Base-by-base conservation (phyloP, 2,113 vertebrate genomes). In the Chaetodon trifascialis region DNA sequence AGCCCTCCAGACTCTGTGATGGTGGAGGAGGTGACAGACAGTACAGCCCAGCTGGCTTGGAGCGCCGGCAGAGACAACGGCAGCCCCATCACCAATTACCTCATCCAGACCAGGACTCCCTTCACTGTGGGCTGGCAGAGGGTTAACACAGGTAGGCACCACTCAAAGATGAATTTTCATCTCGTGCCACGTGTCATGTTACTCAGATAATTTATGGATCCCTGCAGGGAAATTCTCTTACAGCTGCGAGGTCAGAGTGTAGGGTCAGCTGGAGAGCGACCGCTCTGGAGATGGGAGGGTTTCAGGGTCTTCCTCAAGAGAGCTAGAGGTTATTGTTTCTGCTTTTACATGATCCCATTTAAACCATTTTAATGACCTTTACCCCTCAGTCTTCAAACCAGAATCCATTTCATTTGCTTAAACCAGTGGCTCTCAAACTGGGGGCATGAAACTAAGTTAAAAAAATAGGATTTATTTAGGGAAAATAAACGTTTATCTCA, bases 81-180 rank as follows among this genome's bases (percentile, higher is more conserved):
- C 87, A 97, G 97, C 91, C 97, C 98, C 1, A 95, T 98, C 66
- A 93, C 93, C 54, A 86, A 94, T 65, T 98, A 99, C 79, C 94
- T 94, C 76, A 78, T 98, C 76, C 97, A 99, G 86, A 97, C 96
- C 7, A 94, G 97, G 86, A 98, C 97, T 0, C 97, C 97, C 17
- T 99, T 98, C 92, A 98, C 97, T 0, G 96, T 98, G 88, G 97
- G 97, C 60, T 98, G 97, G 97, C 97, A 97, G 91, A 88, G 94
- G 52, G 95, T 96, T 71, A 96, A 96, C 88, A 98, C 97, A 94
- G 97, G 97, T 99, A 94, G 49, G 71, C 78, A 44, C 1, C 21
- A 14, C 79, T 54, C 19, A 11, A 66, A 71, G 4, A 83, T 66
- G 25, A 25, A 56, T 76, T 77, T 76, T 73, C 34, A 46, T 88